These are phyloP conservation scores for Shinisaurus crocodilurus DNA, from an alignment of 2,113 vertebrate species.

Conservation along the genomic window DNA sequence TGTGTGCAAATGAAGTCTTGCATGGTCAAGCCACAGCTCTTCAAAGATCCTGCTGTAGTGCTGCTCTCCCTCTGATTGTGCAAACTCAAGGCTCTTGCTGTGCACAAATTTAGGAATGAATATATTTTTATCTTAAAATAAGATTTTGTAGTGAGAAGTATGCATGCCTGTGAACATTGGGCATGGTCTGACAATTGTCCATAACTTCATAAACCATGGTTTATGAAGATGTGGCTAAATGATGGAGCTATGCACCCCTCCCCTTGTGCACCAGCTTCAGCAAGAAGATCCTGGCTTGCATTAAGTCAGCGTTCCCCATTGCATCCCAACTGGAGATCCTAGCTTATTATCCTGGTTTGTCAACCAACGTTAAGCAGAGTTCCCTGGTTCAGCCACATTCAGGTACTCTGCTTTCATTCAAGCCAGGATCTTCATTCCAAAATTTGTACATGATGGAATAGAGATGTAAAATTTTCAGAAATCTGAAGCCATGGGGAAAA, in stretches of 20 bases:
- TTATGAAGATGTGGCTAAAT: not conserved
- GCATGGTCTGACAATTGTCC: not conserved
- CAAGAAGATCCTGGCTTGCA: not conserved
- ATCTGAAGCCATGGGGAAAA: not conserved
- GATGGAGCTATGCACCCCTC: not conserved
- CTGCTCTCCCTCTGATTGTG: not conserved
- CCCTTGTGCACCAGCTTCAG: not conserved
- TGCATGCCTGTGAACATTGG: not conserved
- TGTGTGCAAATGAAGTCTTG: slow-evolving; percentile 5
- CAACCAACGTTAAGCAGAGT: not conserved
- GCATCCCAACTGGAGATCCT: not conserved
- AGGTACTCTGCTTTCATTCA: not conserved
- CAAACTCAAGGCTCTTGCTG: not conserved
- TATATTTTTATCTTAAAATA: not conserved
- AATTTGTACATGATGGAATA: not conserved
- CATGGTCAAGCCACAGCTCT: not conserved
- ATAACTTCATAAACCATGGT: not conserved
- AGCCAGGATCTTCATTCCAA: not conserved
- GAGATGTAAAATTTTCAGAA: too few relatives aligned
- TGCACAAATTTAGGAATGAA: not conserved
- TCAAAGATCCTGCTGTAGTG: not conserved
- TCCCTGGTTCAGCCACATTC: not conserved
- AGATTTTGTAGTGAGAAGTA: not conserved
- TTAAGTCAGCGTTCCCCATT: not conserved
- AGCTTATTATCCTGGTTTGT: not conserved